These are phyloP conservation scores for Colletes latitarsis DNA, from an alignment of 1,140 invertebrate genomes.

Conservation along the genomic window DNA sequence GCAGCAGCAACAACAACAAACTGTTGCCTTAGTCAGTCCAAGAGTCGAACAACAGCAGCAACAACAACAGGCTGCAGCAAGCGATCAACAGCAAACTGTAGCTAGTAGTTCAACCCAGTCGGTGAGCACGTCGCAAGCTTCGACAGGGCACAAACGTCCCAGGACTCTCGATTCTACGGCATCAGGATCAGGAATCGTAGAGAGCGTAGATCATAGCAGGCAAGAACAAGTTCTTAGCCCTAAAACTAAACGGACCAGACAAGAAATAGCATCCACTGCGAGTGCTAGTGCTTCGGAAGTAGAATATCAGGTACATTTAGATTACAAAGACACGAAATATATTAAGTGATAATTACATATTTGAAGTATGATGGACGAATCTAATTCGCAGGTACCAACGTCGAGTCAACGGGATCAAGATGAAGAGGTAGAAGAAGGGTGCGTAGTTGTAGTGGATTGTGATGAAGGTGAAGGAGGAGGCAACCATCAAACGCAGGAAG, in stretches of 20 bases:
- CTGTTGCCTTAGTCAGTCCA: slow-evolving; percentile 88
- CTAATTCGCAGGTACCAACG: slow-evolving; percentile 86
- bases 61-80: slow-evolving; percentile 77
- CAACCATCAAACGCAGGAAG: slow-evolving; percentile 82
- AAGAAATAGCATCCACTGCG: slow-evolving; percentile 69
- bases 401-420: slow-evolving; percentile 91
- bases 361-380: slow-evolving; percentile 69
- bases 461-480: slow-evolving; percentile 83
- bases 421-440: slow-evolving; percentile 89
- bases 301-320: slow-evolving; percentile 75
- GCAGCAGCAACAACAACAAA: slow-evolving; percentile 82
- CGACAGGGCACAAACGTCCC: slow-evolving; percentile 82
- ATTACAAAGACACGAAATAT: neutral
- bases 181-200: slow-evolving; percentile 79
- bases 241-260: slow-evolving; percentile 73
- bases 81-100: slow-evolving; percentile 82
- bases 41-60: slow-evolving; percentile 84
- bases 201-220: slow-evolving; percentile 77
- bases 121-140: slow-evolving; percentile 84
- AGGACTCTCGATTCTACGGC: slow-evolving; percentile 82
- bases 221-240: slow-evolving; percentile 76
- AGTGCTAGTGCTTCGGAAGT: slow-evolving; percentile 77
- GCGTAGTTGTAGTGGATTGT: slow-evolving; percentile 86
- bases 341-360: slow-evolving; percentile 11
- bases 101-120: slow-evolving; percentile 82